Percentiles rank a stretch among this genome's conserved stretches.
Conservation (phyloP, 2,888 invertebrate genomes). For the Tipula confusa region DNA sequence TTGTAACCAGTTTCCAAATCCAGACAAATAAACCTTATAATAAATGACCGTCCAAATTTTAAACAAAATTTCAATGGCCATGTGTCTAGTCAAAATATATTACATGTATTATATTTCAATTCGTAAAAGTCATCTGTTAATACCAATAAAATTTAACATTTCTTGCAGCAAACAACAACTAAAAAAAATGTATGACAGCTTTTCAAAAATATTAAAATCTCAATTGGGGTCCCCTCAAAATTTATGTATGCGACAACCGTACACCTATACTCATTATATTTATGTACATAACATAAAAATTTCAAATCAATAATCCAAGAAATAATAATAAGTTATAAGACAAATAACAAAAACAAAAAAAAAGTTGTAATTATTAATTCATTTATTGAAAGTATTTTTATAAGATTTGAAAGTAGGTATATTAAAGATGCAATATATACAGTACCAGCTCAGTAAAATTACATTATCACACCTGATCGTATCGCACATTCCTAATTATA, state of each 20-base stretch:
- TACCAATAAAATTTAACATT: background rate
- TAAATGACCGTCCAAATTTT: background rate
- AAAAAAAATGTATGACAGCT: background rate
- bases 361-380: background rate
- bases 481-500: background rate
- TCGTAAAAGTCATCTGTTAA: background rate
- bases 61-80: background rate
- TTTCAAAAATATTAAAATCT: background rate
- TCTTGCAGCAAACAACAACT: background rate
- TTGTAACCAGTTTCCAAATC: no score
- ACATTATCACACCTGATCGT: background rate
- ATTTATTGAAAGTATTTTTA: background rate
- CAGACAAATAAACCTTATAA: background rate
- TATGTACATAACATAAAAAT: background rate
- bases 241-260: background rate
- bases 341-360: background rate
- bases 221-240: background rate
- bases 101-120: background rate
- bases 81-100: background rate
- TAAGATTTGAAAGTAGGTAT: slow-evolving; percentile 7
- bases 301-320: background rate
- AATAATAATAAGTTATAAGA: background rate
- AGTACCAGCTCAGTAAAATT: background rate
- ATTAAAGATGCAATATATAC: background rate
- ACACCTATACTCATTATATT: background rate